Evolutionary conservation across 2,113 vertebrate species (phyloP).

Genomic region (Deroptyus accipitrinus): DNA sequence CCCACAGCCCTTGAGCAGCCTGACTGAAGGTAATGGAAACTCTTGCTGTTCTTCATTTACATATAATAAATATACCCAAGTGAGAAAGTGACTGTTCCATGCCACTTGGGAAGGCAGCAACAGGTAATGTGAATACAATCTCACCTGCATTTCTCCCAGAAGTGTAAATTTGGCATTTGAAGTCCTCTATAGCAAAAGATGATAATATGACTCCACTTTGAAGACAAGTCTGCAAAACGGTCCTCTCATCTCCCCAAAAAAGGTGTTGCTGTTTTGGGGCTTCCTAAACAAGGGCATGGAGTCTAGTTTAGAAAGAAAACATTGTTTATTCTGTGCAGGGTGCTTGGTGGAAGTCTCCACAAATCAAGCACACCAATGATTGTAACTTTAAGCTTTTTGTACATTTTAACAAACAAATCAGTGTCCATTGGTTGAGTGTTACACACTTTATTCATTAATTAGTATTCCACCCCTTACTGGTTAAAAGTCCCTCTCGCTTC

Average conservation of each 20-base stretch:
- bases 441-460: not conserved
- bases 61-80: not conserved
- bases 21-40: not conserved
- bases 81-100: not conserved
- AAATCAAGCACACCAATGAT: not conserved
- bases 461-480: not conserved
- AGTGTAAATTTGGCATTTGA: not conserved
- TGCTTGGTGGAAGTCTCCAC: not conserved
- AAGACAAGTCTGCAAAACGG: not conserved
- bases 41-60: not conserved
- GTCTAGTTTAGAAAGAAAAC: not conserved
- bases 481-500: not conserved
- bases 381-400: not conserved
- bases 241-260: not conserved
- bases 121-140: not conserved
- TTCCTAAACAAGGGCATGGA: not conserved
- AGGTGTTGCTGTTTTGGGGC: not conserved
- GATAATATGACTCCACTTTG: not conserved
- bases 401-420: not conserved
- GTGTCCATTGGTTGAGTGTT: not conserved
- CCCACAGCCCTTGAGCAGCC: not conserved
- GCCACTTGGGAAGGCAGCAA: not conserved
- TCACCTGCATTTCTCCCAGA: not conserved
- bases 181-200: not conserved
- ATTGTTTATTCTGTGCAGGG: not conserved